phyloP scores from a whole-genome alignment of 2,113 vertebrate genomes.

The Apistogramma diplotaenia region DNA sequence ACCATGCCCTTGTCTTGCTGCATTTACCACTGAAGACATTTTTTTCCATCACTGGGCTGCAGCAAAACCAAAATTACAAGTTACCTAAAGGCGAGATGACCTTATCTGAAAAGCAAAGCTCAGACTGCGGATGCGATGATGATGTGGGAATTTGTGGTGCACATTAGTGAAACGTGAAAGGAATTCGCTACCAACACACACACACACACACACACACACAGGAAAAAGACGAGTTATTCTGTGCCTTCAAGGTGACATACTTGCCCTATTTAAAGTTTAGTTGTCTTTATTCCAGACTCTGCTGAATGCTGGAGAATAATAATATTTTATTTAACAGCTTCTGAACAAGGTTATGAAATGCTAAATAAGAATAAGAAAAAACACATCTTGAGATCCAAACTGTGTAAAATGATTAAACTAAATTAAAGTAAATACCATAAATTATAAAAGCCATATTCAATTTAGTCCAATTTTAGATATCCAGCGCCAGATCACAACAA shows the following conservation, averaged over 20 bases:
- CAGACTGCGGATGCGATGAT: background rate
- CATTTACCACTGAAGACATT: conserved; percentile 26
- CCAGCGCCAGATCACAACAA: too few species aligned
- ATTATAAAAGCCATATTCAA: background rate
- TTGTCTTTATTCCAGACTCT: background rate
- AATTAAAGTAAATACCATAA: background rate
- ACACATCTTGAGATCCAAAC: background rate
- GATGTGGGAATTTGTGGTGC: background rate
- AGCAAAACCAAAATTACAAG: background rate
- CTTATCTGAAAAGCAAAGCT: background rate
- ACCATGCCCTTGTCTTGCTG: background rate
- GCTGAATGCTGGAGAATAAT: background rate
- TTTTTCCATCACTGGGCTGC: conserved; percentile 9
- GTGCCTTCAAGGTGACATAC: background rate
- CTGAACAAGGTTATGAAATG: background rate
- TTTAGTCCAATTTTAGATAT: too few species aligned
- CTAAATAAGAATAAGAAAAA: too few species aligned
- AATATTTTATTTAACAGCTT: background rate
- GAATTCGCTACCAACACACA: background rate
- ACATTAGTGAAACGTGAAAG: background rate
- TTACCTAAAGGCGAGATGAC: background rate
- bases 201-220: background rate
- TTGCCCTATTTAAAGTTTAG: background rate
- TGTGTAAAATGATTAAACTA: background rate
- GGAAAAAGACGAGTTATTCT: background rate